phyloP scores from a whole-genome alignment of 2,888 invertebrate species.

The Patella ulyssiponensis region DNA sequence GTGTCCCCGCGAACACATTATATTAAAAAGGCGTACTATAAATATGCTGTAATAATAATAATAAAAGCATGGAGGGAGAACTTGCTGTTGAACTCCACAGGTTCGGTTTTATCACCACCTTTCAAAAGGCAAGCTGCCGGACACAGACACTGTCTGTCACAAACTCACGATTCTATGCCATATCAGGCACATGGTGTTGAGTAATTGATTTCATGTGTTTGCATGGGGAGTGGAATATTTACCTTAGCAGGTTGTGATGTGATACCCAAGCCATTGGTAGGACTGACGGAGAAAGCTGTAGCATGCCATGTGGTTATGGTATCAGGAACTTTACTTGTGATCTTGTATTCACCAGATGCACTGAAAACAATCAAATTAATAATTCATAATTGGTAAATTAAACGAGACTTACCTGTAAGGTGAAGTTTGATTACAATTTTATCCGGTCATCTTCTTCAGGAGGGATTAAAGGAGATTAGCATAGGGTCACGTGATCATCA shows the following conservation, averaged over 20 bases:
- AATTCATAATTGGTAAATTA: conserved; percentile 6
- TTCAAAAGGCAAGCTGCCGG: no score
- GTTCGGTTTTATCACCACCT: no score
- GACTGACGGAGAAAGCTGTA: conserved; percentile 86
- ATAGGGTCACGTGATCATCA: neutral
- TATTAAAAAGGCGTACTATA: no score
- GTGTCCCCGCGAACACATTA: no score
- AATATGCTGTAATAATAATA: no score
- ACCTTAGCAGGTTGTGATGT: conserved; percentile 79
- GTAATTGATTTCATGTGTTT: no score
- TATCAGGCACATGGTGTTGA: no score
- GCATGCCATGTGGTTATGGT: conserved; percentile 88
- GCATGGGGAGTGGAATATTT: conserved; percentile 26
- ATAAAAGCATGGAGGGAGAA: no score
- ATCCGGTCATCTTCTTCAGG: conserved; percentile 2
- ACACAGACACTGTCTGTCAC: no score
- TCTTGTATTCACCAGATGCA: conserved; percentile 73
- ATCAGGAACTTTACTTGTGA: conserved; percentile 81
- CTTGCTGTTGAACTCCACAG: no score
- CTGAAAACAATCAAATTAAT: conserved; percentile 56
- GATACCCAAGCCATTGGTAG: conserved; percentile 83
- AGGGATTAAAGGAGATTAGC: conserved; percentile 2
- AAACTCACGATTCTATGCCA: no score
- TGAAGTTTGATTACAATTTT: conserved; percentile 2
- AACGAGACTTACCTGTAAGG: neutral